These are phyloP conservation scores for Xanthorhoe designata DNA, from an alignment of 2,888 invertebrate species.

Conservation along the genomic window DNA sequence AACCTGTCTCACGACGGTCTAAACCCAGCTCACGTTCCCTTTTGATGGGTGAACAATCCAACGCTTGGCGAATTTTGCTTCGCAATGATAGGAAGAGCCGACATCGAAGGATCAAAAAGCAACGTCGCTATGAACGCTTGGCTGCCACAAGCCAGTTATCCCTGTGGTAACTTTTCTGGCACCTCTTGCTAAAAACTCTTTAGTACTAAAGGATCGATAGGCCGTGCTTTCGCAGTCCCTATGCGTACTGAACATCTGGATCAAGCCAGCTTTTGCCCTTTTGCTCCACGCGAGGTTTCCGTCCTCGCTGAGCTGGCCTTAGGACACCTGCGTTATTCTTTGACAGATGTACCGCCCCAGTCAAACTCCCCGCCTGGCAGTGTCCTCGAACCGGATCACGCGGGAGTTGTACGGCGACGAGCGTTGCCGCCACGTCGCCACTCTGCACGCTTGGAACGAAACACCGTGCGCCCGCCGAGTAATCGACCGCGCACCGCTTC, in stretches of 20 bases:
- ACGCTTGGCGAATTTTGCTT: conserved; percentile 90
- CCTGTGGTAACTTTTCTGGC: conserved; percentile 85
- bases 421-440: conserved; percentile 77
- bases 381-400: conserved; percentile 85
- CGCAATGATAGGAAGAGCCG: conserved; percentile 91
- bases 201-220: conserved; percentile 87
- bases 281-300: conserved; percentile 26
- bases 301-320: conserved; percentile 59
- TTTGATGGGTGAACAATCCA: conserved; percentile 89
- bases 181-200: conserved; percentile 86
- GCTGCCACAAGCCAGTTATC: conserved; percentile 89
- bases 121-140: conserved; percentile 88
- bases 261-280: conserved; percentile 89
- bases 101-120: conserved; percentile 90
- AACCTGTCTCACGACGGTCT: conserved; percentile 88
- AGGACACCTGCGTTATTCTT: conserved; percentile 88
- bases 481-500: conserved; percentile 1
- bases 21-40: conserved; percentile 89
- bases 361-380: conserved; percentile 88
- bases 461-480: conserved; percentile 46
- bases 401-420: conserved; percentile 55
- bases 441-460: conserved; percentile 81
- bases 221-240: conserved; percentile 88
- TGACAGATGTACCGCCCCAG: conserved; percentile 89
- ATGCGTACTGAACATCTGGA: conserved; percentile 88